Conservation (phyloP, 2,797 vertebrate species). For the Synanceia verrucosa region DNA sequence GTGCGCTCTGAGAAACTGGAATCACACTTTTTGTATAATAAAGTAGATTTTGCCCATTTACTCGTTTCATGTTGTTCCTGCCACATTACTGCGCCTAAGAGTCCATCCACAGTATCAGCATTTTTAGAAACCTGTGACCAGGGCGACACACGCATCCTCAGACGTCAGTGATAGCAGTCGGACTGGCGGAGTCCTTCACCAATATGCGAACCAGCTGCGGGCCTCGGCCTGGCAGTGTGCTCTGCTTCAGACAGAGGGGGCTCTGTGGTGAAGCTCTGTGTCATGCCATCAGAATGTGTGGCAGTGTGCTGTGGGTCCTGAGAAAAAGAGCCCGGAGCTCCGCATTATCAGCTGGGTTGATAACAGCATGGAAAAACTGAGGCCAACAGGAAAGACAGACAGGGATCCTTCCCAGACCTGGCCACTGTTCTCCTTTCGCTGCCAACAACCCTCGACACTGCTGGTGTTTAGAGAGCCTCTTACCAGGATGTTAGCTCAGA, state of each 20-base stretch:
- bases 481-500: conserved; percentile 15
- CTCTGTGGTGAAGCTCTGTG: conserved; percentile 72
- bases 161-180: conserved; percentile 40
- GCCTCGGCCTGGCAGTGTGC: conserved; percentile 51
- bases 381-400: conserved; percentile 82
- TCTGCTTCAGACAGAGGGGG: conserved; percentile 68
- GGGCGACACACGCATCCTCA: conserved; percentile 10
- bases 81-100: neutral
- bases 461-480: conserved; percentile 24
- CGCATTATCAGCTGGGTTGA: conserved; percentile 85
- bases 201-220: conserved; percentile 72
- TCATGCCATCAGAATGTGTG: conserved; percentile 75
- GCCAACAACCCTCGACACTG: conserved; percentile 69
- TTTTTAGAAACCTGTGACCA: conserved; percentile 16
- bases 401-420: conserved; percentile 75
- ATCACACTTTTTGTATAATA: neutral
- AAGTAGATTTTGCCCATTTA: neutral
- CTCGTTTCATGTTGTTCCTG: neutral
- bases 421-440: conserved; percentile 66
- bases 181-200: conserved; percentile 54
- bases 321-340: conserved; percentile 76
- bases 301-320: conserved; percentile 75
- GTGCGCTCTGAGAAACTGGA: neutral
- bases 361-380: conserved; percentile 87
- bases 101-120: neutral